These are phyloP conservation scores for Zaprionus obscuricornis DNA, from an alignment of 2,888 invertebrate genomes.

Conservation along the genomic window DNA sequence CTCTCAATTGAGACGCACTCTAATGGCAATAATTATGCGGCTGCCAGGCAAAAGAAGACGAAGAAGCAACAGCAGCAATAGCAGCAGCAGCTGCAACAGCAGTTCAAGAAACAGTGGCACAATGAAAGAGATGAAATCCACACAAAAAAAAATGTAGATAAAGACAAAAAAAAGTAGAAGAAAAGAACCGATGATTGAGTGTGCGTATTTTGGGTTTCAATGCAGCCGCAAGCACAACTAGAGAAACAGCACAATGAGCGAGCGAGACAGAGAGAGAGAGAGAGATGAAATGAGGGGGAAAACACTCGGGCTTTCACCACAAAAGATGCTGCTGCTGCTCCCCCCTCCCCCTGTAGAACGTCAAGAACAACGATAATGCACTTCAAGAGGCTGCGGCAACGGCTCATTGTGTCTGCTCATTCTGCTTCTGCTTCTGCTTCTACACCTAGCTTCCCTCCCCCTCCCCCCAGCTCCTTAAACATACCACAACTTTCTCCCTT, in stretches of 20 bases:
- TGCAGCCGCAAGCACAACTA: constrained; percentile 44
- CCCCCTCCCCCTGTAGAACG: constrained; percentile 18
- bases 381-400: constrained; percentile 68
- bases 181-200: constrained; percentile 78
- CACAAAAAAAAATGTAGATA: neutral
- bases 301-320: constrained; percentile 53
- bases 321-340: constrained; percentile 49
- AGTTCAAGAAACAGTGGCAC: constrained; percentile 16
- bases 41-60: constrained; percentile 42
- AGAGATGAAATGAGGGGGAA: neutral
- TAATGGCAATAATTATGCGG: constrained; percentile 77
- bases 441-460: neutral
- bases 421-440: constrained; percentile 74
- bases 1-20: constrained; percentile 75
- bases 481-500: too few species aligned
- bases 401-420: constrained; percentile 47
- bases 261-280: neutral
- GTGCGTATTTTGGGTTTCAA: constrained; percentile 74
- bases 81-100: constrained; percentile 15
- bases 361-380: constrained; percentile 74
- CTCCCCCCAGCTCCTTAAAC: too few species aligned
- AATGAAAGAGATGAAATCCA: neutral
- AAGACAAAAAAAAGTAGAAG: constrained; percentile 65
- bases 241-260: constrained; percentile 3
- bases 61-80: constrained; percentile 26